Percentiles rank a stretch among this genome's conserved stretches.
phyloP scores from a whole-genome alignment of 30 jellyfish, hydroid and myxozoan species.

The Cassiopea andromeda region DNA sequence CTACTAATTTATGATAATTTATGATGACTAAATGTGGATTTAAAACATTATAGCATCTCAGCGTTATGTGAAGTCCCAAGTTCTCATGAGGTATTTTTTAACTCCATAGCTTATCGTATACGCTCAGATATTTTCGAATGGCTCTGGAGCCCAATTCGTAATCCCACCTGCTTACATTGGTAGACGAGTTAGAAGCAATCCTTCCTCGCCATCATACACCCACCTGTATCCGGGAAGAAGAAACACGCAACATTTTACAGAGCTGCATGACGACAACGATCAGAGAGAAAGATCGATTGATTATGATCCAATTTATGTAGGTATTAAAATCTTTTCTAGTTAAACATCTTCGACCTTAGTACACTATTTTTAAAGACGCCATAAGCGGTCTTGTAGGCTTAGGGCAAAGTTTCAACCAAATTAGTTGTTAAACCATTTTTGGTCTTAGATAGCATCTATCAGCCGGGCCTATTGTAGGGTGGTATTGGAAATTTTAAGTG shows the following conservation, averaged over 20 bases:
- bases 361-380: no score
- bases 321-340: background rate
- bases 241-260: background rate
- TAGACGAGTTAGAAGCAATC: slow-evolving; percentile 67
- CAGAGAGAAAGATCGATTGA: slow-evolving; percentile 12
- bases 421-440: no score
- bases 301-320: slow-evolving; percentile 43
- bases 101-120: slow-evolving; percentile 50
- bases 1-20: no score
- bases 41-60: no score
- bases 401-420: no score
- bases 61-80: background rate
- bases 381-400: no score
- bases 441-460: no score
- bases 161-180: slow-evolving; percentile 73
- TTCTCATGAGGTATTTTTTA: background rate
- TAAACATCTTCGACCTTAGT: background rate
- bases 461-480: no score
- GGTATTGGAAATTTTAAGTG: no score
- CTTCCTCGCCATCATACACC: slow-evolving; percentile 58
- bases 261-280: slow-evolving; percentile 17
- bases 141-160: slow-evolving; percentile 41
- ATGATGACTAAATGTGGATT: no score
- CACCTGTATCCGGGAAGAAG: slow-evolving; percentile 21
- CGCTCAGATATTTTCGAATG: slow-evolving; percentile 67